Evolutionary conservation across 2,113 vertebrate species (phyloP).

Genomic region (Bathybates hornii): DNA sequence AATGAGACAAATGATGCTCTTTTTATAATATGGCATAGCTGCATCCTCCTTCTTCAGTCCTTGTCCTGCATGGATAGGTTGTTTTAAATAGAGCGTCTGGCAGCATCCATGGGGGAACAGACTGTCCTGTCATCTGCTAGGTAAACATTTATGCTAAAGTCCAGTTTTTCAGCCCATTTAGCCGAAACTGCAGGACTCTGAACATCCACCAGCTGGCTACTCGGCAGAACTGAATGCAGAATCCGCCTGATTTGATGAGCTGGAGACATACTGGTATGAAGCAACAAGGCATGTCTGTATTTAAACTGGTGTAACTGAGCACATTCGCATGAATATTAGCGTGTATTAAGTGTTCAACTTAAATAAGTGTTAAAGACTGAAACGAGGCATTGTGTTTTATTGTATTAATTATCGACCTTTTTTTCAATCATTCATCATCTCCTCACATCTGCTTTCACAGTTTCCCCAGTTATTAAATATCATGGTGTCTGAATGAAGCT

Average conservation of each 20-base stretch:
- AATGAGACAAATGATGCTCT: neutral
- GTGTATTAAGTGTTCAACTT: neutral
- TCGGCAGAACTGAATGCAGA: neutral
- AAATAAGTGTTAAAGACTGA: neutral
- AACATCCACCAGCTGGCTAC: constrained; percentile 39
- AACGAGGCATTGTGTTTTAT: neutral
- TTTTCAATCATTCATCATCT: neutral
- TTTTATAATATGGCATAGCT: neutral
- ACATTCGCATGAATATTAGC: neutral
- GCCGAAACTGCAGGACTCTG: constrained; percentile 38
- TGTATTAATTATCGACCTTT: neutral
- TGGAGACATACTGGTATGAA: neutral
- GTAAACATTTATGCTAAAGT: constrained; percentile 45
- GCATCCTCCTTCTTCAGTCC: neutral
- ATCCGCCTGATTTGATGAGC: neutral
- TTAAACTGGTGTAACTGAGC: neutral
- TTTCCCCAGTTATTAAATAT: neutral
- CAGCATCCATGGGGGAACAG: neutral
- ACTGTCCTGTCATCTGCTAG: constrained; percentile 56
- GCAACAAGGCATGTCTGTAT: neutral
- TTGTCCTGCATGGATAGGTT: neutral
- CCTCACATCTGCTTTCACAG: neutral
- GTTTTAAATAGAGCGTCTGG: neutral
- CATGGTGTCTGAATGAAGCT: neutral
- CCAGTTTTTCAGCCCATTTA: neutral